Conservation (phyloP, 1,140 invertebrate species). For the Reticulitermes speratus region DNA sequence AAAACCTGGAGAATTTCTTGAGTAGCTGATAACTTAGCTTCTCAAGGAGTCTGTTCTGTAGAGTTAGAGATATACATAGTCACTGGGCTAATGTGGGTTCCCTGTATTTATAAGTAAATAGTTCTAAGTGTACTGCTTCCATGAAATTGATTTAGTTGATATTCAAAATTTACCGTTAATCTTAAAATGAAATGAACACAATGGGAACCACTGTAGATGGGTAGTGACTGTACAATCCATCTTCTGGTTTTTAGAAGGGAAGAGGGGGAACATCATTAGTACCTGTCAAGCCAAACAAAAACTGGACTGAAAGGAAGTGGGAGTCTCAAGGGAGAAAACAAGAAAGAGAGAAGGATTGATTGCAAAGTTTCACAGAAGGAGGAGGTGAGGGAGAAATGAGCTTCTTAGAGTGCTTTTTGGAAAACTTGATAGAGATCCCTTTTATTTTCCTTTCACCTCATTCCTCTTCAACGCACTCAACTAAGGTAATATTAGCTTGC, state of each 20-base stretch:
- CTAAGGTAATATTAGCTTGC: background rate
- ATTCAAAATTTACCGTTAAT: too few species aligned
- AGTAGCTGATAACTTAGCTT: too few species aligned
- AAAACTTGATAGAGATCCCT: slow-evolving; percentile 11
- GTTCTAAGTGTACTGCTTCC: too few species aligned
- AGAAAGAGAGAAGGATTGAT: slow-evolving; percentile 21
- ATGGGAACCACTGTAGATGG: background rate
- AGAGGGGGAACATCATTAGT: background rate
- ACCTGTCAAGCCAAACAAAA: slow-evolving; percentile 26
- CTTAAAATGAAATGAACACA: background rate
- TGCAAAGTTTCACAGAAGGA: background rate
- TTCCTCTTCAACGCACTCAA: background rate
- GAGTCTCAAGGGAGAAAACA: background rate
- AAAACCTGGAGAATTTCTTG: too few species aligned
- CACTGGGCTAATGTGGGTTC: too few species aligned
- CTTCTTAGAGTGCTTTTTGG: slow-evolving; percentile 12
- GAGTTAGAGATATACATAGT: too few species aligned
- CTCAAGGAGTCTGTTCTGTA: too few species aligned
- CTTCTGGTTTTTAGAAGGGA: background rate
- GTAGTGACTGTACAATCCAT: background rate
- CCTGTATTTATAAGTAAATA: too few species aligned
- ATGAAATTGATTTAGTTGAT: too few species aligned
- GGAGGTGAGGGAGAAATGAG: background rate
- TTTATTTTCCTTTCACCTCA: background rate
- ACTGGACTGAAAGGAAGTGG: background rate